Evolutionary conservation across 2,113 vertebrate genomes (phyloP).

Genomic region (Lophochroa leadbeateri): DNA sequence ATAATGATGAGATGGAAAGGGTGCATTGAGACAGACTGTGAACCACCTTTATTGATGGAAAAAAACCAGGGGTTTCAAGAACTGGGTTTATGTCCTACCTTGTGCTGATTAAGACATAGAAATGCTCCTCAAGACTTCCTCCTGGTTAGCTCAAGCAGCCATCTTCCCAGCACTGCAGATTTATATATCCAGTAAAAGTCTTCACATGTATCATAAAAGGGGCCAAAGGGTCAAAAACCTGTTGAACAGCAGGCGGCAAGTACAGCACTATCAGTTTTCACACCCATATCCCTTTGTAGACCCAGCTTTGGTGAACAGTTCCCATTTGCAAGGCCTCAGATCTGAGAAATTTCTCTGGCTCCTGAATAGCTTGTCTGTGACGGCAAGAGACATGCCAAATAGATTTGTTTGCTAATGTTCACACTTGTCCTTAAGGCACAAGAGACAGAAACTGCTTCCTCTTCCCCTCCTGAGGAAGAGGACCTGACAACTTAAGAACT

Average conservation of each 20-base stretch:
- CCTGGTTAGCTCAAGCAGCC: neutral
- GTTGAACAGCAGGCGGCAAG: neutral
- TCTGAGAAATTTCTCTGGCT: neutral
- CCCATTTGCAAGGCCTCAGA: neutral
- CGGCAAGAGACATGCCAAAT: neutral
- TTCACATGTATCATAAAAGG: neutral
- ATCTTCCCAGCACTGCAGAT: neutral
- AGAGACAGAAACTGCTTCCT: neutral
- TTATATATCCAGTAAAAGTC: neutral
- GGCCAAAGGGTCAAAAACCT: neutral
- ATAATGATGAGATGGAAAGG: neutral
- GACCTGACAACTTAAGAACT: slow-evolving; percentile 12
- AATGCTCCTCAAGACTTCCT: neutral
- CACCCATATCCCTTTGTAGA: neutral
- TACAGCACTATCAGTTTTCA: neutral
- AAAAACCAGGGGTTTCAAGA: neutral
- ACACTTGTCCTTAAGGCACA: neutral
- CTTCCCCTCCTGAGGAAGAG: neutral
- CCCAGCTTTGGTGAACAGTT: neutral
- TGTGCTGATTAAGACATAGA: neutral
- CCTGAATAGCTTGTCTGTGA: neutral
- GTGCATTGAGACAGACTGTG: neutral
- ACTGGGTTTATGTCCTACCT: neutral
- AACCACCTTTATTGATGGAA: neutral
- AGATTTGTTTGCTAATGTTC: neutral